Evolutionary conservation across 2,113 vertebrate genomes (phyloP), one percentile per base, ranked within the genome.

Genomic region (Brienomyrus longianalis): DNA sequence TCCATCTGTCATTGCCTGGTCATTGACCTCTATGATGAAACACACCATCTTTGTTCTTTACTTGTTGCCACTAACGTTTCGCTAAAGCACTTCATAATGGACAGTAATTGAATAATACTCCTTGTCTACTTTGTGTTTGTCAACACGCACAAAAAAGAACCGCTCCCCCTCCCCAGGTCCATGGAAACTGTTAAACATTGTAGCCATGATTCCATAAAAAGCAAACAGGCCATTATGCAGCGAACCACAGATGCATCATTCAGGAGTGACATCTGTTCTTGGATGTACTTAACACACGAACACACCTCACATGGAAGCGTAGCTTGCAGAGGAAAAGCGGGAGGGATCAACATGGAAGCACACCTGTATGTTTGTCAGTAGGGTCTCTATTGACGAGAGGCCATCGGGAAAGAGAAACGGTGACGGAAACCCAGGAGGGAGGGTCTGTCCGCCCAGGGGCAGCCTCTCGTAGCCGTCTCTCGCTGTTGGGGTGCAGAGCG

Each of bases 321-420:
- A n/a, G 47, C 35, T 39, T 39, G 7, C 27, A 39, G 11, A 39
- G 27, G 66, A 50, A 83, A 2, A 8, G 48, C 3, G 48, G 48
- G 48, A 11, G 23, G 19, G 13, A 15, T 31, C 87, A 91, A 91
- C 92, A 91, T 92, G 91, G 90, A 91, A 91, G 4, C 96, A 92
- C 95, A 98, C 97, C 97, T 98, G 98, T 94, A 99, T 99, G 94
- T 99, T 99, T 94, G 98, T 99, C 95, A 99, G 97, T 89, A 99
- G 98, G 80, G 98, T 99, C 96, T 99, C 98, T 97, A 99, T 99
- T 93, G 98, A 99, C 91, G 98, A 99, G 93, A 99, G 88, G 91
- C 98, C 98, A 90, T 99, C 98, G 90, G 98, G 98, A 94, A 99
- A 99, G 92, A 99, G 97, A 91, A 99, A 99, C 92, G 98, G 98